These are phyloP conservation scores for Danionella dracula DNA, from an alignment of 2,797 vertebrate genomes.

Conservation along the genomic window DNA sequence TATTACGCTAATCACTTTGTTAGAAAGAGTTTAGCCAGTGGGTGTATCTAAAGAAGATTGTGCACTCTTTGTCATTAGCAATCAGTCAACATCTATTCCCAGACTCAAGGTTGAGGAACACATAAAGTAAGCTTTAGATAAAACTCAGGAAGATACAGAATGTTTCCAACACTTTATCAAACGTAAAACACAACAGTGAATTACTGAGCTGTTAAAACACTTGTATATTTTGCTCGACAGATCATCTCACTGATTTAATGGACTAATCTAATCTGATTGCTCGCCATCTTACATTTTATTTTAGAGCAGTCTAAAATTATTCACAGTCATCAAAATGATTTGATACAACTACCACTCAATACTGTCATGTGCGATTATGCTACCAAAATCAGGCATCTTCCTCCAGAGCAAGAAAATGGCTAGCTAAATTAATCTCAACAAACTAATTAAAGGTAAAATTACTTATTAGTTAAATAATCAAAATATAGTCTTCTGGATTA, in stretches of 20 bases:
- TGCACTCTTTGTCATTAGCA: not conserved
- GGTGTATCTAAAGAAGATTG: not conserved
- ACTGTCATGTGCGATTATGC: not conserved
- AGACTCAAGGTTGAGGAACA: not conserved
- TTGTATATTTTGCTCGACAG: not conserved
- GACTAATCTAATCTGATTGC: not conserved
- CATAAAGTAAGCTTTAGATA: not conserved
- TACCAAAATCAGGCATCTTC: not conserved
- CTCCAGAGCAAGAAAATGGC: not conserved
- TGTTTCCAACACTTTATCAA: not conserved
- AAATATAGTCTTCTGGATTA: no score
- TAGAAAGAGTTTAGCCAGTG: not conserved
- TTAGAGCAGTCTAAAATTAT: not conserved
- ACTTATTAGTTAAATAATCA: no score
- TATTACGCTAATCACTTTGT: not conserved
- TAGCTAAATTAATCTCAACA: no score
- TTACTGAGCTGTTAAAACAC: no score
- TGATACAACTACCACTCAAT: not conserved
- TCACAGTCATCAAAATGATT: not conserved
- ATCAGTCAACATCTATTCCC: not conserved
- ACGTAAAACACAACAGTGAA: no score
- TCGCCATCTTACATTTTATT: not conserved
- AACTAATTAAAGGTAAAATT: no score
- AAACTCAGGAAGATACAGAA: not conserved
- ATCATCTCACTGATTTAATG: not conserved